phyloP scores from a whole-genome alignment of 2,797 vertebrate species.

The Neosilurus hyrtlii region DNA sequence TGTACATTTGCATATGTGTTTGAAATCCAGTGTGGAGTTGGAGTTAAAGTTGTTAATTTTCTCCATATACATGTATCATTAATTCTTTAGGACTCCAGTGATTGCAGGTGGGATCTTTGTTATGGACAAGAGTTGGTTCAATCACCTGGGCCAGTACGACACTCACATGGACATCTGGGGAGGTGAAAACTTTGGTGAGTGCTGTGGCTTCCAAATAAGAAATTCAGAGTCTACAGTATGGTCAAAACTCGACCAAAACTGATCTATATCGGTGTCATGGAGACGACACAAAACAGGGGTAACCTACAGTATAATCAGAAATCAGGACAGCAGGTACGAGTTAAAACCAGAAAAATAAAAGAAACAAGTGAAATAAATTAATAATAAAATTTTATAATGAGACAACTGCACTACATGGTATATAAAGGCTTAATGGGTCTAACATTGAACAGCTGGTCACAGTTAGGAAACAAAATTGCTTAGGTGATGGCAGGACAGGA shows the following conservation, averaged over 20 bases:
- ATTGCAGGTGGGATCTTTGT: slow-evolving; percentile 98
- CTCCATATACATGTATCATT: slow-evolving; percentile 21
- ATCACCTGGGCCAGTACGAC: slow-evolving; percentile 96
- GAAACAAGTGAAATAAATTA: not conserved
- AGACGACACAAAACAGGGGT: not conserved
- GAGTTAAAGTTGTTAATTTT: not conserved
- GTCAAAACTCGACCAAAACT: not conserved
- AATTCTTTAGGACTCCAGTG: slow-evolving; percentile 86
- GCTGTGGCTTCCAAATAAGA: not conserved
- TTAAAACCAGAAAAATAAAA: not conserved
- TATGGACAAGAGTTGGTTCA: slow-evolving; percentile 97
- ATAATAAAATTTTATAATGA: not conserved
- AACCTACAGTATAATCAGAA: not conserved
- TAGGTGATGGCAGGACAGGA: not conserved
- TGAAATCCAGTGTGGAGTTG: not conserved
- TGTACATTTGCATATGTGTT: not conserved
- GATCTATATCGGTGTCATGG: not conserved
- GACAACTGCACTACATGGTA: not conserved
- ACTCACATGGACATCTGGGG: slow-evolving; percentile 99
- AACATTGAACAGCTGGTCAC: not conserved
- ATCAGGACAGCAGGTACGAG: not conserved
- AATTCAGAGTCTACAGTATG: not conserved
- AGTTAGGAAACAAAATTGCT: not conserved
- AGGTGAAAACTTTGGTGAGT: slow-evolving; percentile 95
- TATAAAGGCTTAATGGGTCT: not conserved